A percentile compares a stretch with the other conserved stretches of the same genome.
Conservation (phyloP, 2,888 invertebrate genomes). For the Monoplex corrugatus region DNA sequence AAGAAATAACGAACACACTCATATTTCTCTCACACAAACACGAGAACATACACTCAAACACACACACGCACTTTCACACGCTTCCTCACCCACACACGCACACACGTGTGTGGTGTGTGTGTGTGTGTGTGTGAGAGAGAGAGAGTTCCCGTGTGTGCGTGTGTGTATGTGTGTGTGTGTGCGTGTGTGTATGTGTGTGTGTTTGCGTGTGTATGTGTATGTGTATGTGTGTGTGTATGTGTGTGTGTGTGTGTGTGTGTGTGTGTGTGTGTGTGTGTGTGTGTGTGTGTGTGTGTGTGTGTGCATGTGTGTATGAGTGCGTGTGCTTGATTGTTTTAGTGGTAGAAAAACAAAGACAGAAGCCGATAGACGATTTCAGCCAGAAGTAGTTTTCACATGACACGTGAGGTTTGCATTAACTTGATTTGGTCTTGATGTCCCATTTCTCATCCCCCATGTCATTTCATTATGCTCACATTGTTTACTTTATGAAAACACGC, state of each 20-base stretch:
- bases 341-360: too few species aligned
- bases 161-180: not conserved
- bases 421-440: too few species aligned
- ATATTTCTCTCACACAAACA: too few species aligned
- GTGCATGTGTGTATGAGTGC: not conserved
- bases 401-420: too few species aligned
- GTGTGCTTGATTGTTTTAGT: not conserved
- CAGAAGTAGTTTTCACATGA: too few species aligned
- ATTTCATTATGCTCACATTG: too few species aligned
- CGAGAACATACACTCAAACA: too few species aligned
- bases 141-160: not conserved
- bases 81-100: not conserved
- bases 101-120: not conserved
- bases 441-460: too few species aligned
- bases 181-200: not conserved
- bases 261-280: not conserved
- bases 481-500: too few species aligned
- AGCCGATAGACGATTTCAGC: too few species aligned
- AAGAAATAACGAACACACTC: too few species aligned
- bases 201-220: not conserved
- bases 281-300: slow-evolving; percentile 7
- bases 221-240: not conserved
- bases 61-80: not conserved
- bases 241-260: slow-evolving; percentile 13
- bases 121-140: not conserved